A percentile compares a stretch with the other conserved stretches of the same genome.
Evolutionary conservation across 2,113 vertebrate species (phyloP).

Genomic region (Zosterops borbonicus): DNA sequence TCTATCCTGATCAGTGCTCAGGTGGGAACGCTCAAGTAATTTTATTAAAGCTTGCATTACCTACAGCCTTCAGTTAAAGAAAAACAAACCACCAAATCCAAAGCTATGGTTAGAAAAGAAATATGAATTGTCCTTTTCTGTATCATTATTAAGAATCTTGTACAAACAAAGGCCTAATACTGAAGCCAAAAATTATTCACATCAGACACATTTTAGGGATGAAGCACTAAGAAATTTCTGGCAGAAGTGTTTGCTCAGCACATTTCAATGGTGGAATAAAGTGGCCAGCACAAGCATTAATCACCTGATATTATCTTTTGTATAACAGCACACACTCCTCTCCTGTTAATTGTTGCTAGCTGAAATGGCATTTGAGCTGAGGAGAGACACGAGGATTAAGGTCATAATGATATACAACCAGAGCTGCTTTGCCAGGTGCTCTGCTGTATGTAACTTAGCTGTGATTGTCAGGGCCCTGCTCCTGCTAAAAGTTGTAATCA

Average conservation of each 20-base stretch:
- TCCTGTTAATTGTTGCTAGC: conserved; percentile 7
- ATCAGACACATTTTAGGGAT: neutral
- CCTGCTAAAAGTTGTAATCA: neutral
- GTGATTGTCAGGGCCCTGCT: neutral
- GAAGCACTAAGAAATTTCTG: neutral
- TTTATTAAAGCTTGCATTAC: conserved; percentile 47
- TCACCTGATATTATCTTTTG: conserved; percentile 7
- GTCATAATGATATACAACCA: neutral
- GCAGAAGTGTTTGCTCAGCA: conserved; percentile 48
- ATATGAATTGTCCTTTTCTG: neutral
- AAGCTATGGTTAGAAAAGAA: conserved; percentile 10
- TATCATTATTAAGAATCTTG: neutral
- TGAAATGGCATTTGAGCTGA: neutral
- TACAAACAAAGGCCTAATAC: neutral
- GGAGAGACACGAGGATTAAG: neutral
- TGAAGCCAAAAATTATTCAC: neutral
- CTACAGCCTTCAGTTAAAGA: conserved; percentile 13
- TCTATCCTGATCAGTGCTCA: conserved; percentile 34
- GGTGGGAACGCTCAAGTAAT: conserved; percentile 39
- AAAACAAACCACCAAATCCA: conserved; percentile 31
- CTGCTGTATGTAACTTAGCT: neutral
- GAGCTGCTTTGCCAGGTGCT: neutral
- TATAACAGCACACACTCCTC: neutral
- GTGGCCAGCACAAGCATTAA: neutral
- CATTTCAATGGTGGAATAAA: conserved; percentile 13